These are phyloP conservation scores for Lochmaea capreae DNA, from an alignment of 2,888 invertebrate genomes.

Conservation along the genomic window DNA sequence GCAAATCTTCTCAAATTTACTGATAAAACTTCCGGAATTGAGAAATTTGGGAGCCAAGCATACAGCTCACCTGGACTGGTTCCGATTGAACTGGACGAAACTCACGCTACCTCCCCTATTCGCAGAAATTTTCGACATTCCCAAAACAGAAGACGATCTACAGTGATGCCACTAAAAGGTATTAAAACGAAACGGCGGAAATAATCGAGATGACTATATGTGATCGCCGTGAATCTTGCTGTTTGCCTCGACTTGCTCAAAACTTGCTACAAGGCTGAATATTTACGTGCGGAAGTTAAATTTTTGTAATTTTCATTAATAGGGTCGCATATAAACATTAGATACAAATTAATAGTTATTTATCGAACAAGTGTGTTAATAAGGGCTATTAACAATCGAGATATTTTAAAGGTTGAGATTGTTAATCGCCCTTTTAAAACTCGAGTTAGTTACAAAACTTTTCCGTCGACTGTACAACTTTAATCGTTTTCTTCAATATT, in stretches of 20 bases:
- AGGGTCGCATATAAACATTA: neutral
- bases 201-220: conserved; percentile 37
- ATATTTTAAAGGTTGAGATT: too few relatives aligned
- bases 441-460: too few relatives aligned
- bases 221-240: conserved; percentile 52
- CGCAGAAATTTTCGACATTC: conserved; percentile 97
- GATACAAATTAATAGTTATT: too few relatives aligned
- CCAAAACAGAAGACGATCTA: conserved; percentile 81
- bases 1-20: conserved; percentile 69
- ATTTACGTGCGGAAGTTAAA: conserved; percentile 45
- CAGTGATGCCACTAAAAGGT: conserved; percentile 57
- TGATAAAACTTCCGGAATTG: conserved; percentile 79
- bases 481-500: too few relatives aligned
- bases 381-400: too few relatives aligned
- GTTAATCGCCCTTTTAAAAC: too few relatives aligned
- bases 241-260: conserved; percentile 60
- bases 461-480: too few relatives aligned
- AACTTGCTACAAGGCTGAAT: conserved; percentile 53
- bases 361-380: too few relatives aligned
- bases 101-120: conserved; percentile 91
- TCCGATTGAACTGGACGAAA: conserved; percentile 87
- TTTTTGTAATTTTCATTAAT: neutral
- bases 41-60: conserved; percentile 85
- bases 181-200: conserved; percentile 34
- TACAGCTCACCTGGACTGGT: conserved; percentile 88